These are phyloP conservation scores for Epistrophe eligans DNA, from an alignment of 2,888 invertebrate species.

Conservation along the genomic window DNA sequence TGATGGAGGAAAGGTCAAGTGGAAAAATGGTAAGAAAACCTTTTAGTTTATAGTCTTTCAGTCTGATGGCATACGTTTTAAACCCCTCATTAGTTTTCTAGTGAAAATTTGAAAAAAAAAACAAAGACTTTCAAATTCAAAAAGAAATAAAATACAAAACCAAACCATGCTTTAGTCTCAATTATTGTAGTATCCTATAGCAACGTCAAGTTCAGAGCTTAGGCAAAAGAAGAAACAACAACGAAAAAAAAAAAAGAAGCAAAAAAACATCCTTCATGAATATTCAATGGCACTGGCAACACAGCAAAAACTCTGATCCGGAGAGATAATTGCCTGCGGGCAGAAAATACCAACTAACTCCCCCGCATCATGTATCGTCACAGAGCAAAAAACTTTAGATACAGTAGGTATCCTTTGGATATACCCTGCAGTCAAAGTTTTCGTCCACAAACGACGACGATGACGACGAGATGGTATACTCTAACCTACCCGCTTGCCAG, in stretches of 20 bases:
- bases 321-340: conserved; percentile 66
- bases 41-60: conserved; percentile 47
- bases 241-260: background rate
- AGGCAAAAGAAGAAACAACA: background rate
- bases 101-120: conserved; percentile 21
- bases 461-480: conserved; percentile 5
- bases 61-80: conserved; percentile 28
- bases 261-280: conserved; percentile 69
- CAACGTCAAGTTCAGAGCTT: conserved; percentile 31
- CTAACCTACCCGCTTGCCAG: background rate
- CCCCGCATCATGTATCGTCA: conserved; percentile 8
- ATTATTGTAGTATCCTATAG: conserved; percentile 41
- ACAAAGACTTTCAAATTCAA: background rate
- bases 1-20: conserved; percentile 68
- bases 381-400: conserved; percentile 18
- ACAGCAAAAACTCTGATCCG: conserved; percentile 57
- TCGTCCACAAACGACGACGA: conserved; percentile 21
- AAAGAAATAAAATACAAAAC: background rate
- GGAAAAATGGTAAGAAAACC: conserved; percentile 46
- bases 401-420: conserved; percentile 49
- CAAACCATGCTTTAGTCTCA: conserved; percentile 21
- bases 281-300: conserved; percentile 61
- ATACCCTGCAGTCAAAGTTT: conserved; percentile 53
- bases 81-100: conserved; percentile 57
- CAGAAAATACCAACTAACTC: conserved; percentile 30